These are phyloP conservation scores for Limosa lapponica DNA, from an alignment of 2,797 vertebrate genomes.

Conservation along the genomic window DNA sequence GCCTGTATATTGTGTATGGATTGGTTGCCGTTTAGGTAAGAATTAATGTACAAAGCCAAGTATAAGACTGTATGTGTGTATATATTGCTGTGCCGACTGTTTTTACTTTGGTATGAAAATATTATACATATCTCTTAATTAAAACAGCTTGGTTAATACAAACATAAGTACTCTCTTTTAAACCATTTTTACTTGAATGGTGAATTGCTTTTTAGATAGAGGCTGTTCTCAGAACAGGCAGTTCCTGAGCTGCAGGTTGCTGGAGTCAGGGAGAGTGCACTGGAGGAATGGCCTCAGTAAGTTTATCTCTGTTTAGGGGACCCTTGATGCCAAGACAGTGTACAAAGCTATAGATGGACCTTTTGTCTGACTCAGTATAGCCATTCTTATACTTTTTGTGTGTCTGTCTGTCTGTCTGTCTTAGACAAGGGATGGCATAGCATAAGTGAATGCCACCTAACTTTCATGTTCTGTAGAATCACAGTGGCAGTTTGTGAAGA, in stretches of 20 bases:
- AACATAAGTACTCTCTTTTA: background rate
- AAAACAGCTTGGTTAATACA: background rate
- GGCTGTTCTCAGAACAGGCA: background rate
- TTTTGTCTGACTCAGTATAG: background rate
- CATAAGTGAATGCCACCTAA: background rate
- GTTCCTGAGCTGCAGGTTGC: background rate
- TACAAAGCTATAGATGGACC: background rate
- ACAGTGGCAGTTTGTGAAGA: background rate
- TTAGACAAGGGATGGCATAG: background rate
- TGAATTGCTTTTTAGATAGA: background rate
- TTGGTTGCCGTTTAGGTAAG: background rate
- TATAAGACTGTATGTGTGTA: background rate
- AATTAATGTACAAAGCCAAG: background rate
- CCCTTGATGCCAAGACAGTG: background rate
- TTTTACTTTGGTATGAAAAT: background rate
- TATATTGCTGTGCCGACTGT: background rate
- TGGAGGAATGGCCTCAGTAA: background rate
- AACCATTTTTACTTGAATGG: background rate
- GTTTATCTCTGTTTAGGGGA: background rate
- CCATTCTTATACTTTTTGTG: background rate
- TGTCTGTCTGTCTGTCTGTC: background rate
- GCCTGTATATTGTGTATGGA: fast-evolving
- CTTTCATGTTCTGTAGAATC: background rate
- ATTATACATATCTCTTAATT: background rate
- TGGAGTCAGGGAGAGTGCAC: background rate